Conservation (phyloP, 2,888 invertebrate species). For the Dasypolia templi region DNA sequence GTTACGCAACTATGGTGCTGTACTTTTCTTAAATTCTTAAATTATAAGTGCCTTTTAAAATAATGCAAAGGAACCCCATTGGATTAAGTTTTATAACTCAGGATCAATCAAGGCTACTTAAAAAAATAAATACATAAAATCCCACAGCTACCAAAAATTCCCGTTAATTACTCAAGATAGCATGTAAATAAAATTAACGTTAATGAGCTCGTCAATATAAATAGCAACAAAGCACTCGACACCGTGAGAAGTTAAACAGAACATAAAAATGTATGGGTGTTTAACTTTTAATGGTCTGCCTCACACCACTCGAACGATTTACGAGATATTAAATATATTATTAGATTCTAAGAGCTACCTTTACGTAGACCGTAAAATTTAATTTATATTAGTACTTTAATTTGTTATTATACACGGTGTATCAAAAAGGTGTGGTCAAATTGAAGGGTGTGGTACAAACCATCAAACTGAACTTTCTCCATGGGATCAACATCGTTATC, state of each 20-base stretch:
- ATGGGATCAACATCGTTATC: too few species aligned
- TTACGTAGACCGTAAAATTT: slow-evolving; percentile 9
- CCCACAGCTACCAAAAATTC: slow-evolving; percentile 26
- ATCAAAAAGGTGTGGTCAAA: too few species aligned
- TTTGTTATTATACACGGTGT: slow-evolving; percentile 17
- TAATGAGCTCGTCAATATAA: slow-evolving; percentile 62
- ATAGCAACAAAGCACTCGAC: slow-evolving; percentile 66
- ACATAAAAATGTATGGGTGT: slow-evolving; percentile 70
- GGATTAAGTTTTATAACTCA: neutral
- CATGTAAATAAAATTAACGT: slow-evolving; percentile 59
- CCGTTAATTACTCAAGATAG: slow-evolving; percentile 50
- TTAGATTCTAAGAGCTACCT: slow-evolving; percentile 48
- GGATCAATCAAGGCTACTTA: neutral
- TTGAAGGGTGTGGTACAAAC: too few species aligned
- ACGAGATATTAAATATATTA: slow-evolving; percentile 61
- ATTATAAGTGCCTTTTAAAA: neutral
- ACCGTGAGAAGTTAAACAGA: slow-evolving; percentile 73
- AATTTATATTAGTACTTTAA: slow-evolving; percentile 16
- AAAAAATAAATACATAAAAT: neutral
- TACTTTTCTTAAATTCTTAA: neutral
- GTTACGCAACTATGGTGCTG: too few species aligned
- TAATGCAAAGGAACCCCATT: neutral
- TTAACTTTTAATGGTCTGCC: slow-evolving; percentile 68
- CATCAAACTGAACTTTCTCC: too few species aligned
- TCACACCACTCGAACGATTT: slow-evolving; percentile 57